These are phyloP conservation scores for Acanthochromis polyacanthus DNA, from an alignment of 2,113 vertebrate species.

Conservation along the genomic window DNA sequence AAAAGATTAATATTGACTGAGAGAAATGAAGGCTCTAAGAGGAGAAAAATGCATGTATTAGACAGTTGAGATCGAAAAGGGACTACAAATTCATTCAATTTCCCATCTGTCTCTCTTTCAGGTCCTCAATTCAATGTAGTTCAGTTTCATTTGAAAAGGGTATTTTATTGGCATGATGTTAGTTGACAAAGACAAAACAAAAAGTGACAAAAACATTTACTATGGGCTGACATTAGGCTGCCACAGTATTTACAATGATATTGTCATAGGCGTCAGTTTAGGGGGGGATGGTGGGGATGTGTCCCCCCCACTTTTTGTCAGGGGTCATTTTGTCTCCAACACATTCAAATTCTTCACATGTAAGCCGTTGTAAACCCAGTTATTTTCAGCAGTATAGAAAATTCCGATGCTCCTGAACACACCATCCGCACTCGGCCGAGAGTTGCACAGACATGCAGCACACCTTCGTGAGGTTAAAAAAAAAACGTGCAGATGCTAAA, in stretches of 20 bases:
- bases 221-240: neutral
- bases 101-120: constrained; percentile 47
- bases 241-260: neutral
- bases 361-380: no score
- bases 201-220: constrained; percentile 32
- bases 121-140: constrained; percentile 29
- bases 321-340: no score
- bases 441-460: no score
- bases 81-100: constrained; percentile 56
- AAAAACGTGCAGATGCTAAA: no score
- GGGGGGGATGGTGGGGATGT: no score
- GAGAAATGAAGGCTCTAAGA: constrained; percentile 54
- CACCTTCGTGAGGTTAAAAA: no score
- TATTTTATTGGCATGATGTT: constrained; percentile 26
- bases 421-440: no score
- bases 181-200: constrained; percentile 20
- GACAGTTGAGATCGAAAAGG: constrained; percentile 55
- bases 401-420: no score
- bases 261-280: no score
- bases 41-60: constrained; percentile 29
- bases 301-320: no score
- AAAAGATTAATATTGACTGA: constrained; percentile 73
- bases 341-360: no score
- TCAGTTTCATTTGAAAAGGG: constrained; percentile 22
- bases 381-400: no score